A percentile compares a stretch with the other conserved stretches of the same genome.
Evolutionary conservation across 1,140 invertebrate species (phyloP).

Genomic region (Bombus huntii): DNA sequence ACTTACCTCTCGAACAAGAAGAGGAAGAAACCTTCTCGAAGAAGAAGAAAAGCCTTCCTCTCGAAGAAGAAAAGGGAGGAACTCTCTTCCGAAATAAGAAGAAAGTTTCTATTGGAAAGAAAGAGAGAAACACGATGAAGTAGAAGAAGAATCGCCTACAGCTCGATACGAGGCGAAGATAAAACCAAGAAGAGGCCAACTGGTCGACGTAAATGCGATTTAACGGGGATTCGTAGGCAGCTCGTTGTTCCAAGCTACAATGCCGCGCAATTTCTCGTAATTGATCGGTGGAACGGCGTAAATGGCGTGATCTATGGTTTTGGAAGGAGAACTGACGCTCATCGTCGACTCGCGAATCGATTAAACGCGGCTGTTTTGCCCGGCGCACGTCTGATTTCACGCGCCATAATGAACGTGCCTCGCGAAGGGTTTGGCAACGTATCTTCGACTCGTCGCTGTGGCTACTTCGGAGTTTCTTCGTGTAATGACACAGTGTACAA

Average conservation of each 20-base stretch:
- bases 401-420: background rate
- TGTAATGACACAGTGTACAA: background rate
- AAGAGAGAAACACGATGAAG: background rate
- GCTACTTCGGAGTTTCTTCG: background rate
- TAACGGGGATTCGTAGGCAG: background rate
- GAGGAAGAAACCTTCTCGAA: background rate
- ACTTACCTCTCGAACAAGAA: background rate
- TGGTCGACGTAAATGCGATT: constrained; percentile 12
- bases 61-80: background rate
- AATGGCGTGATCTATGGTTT: background rate
- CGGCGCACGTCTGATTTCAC: background rate
- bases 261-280: constrained; percentile 5
- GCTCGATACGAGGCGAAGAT: constrained; percentile 2
- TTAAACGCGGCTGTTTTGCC: background rate
- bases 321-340: background rate
- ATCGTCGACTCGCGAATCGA: background rate
- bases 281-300: background rate
- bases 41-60: background rate
- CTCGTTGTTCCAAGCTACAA: background rate
- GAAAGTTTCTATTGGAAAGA: background rate
- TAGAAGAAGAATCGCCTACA: background rate
- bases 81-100: background rate
- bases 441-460: too few relatives aligned
- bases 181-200: constrained; percentile 1
- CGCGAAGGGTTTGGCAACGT: background rate